Base-by-base conservation (phyloP, 2,797 vertebrate genomes). In the Argentina silus region DNA sequence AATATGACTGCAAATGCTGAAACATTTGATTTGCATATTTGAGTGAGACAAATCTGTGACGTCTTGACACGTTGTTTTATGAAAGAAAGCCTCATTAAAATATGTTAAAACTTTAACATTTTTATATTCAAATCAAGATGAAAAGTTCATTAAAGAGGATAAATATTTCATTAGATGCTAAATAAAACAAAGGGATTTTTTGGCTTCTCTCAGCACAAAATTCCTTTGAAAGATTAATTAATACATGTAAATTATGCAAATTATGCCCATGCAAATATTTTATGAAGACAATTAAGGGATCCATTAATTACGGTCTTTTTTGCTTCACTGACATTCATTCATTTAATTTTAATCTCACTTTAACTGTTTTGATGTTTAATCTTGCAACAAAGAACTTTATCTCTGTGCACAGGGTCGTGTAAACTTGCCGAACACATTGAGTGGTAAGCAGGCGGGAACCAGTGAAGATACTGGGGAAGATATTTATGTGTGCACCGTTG, bases 201-300 rank as follows among this genome's bases (percentile, higher is more conserved):
- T 97, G 96, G 96, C 97, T 96, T 98, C 97, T 98, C 97, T 99
- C 98, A 99, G 98, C 97, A 98, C 92, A 99, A 99, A 99, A 99
- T 98, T 97, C 97, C 96, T 98, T 98, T 99, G 97, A 99, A 99
- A 99, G 97, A 99, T 99, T 99, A 99, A 99, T 99, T 99, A 99
- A 99, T 98, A 98, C 97, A 98, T 99, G 96, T 97, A 99, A 98
- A 99, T 99, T 99, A 99, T 99, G 98, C 98, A 99, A 99, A 99
- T 98, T 97, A 98, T 97, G 96, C 97, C 96, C 98, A 97, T 98
- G 98, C 98, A 98, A 99, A 99, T 99, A 99, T 99, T 99, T 99
- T 99, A 99, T 99, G 97, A 99, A 98, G 96, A 99, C 97, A 99
- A 99, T 99, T 99, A 99, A 98, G 96, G 97, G 97, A 98, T 96